Base-by-base conservation (phyloP, 2,113 vertebrate species). In the Cottus gobio region DNA sequence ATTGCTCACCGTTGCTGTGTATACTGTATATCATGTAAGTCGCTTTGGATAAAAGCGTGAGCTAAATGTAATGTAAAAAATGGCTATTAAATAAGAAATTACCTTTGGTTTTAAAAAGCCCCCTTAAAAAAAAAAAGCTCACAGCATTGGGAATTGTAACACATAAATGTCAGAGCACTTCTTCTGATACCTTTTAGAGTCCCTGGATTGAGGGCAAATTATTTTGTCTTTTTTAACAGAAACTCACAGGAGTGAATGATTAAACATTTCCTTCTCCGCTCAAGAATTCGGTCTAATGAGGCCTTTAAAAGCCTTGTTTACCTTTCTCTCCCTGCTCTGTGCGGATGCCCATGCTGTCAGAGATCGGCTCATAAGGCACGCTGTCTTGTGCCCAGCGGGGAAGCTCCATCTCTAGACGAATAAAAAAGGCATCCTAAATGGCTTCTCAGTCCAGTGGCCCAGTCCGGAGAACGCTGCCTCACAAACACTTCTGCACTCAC, bases 271-370 rank as follows among this genome's bases (percentile, higher is more conserved):
- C 71, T 56, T 69, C 76, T 78, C 44, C 0, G 34, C 61, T 79
- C 71, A 62, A 83, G 64, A 66, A 75, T 75, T 83, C 60, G 34
- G 62, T 76, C 50, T 89, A 87, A 90, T 79, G 80, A 90, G 70
- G 67, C 64, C 83, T 86, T 80, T 88, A 83, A 86, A 87, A 82
- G 84, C 79, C 26, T 67, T 85, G 86, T 90, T 90, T 90, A 82
- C 83, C 56, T 87, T 85, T 54, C 66, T 70, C 15, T 56, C 52
- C 52, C 54, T 7, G 73, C 77, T 60, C 54, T 73, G 63, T 71
- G 77, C 11, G 7, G 83, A 82, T 48, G 72, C 64, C 75, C 64
- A 6, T 63, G 39, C 80, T 80, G 87, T 91, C 87, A 83, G 71
- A 62, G 84, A 67, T 46, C 30, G 8, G 50, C 75, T 89, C 86